Evolutionary conservation across 2,113 vertebrate species (phyloP), one percentile per base, ranked within the genome.

Genomic region (Pseudolaguvia tuberculata): DNA sequence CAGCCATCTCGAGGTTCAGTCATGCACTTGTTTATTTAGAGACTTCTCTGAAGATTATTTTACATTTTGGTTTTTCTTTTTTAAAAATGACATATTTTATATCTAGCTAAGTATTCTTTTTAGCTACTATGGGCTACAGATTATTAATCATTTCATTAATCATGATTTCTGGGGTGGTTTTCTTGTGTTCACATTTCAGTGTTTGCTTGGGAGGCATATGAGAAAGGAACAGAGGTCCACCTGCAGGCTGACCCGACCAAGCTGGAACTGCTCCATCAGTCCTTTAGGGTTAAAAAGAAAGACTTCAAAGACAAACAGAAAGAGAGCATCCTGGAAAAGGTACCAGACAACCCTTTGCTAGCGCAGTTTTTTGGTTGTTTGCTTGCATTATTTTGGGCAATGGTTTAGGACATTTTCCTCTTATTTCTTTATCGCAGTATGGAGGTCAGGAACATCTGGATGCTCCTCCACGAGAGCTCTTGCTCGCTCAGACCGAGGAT

Each of bases 181-280:
- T 35, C 23, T 18, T 82, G 66, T 58, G n/a, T n/a, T n/a, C n/a
- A n/a, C n/a, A n/a, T n/a, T n/a, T 66, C 80, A 99, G 97, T 99
- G 82, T 99, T 98, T 88, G 96, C 95, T 2, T 99, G 97, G 96
- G 97, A 98, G 86, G 97, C 97, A 45, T 98, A 98, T 75, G 97
- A 99, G 84, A 96, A 94, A 81, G 97, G 96, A 55, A 96, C 96
- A 0, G 97, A 99, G 84, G 96, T 98, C 72, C 97, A 99, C 84
- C 94, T 99, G 50, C 96, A 99, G 85, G 96, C 97, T 0, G 96
- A 99, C 78, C 97, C 97, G 51, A 99, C 96, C 69, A 99, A 99
- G 78, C 89, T 98, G 58, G 95, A 98, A 83, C 88, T 99, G 66
- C 87, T 99, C 45, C 94, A 96, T 80, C 90, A 94, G 58, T 98